phyloP scores from a whole-genome alignment of 1,140 invertebrate genomes.

The Drosophila pachea region DNA sequence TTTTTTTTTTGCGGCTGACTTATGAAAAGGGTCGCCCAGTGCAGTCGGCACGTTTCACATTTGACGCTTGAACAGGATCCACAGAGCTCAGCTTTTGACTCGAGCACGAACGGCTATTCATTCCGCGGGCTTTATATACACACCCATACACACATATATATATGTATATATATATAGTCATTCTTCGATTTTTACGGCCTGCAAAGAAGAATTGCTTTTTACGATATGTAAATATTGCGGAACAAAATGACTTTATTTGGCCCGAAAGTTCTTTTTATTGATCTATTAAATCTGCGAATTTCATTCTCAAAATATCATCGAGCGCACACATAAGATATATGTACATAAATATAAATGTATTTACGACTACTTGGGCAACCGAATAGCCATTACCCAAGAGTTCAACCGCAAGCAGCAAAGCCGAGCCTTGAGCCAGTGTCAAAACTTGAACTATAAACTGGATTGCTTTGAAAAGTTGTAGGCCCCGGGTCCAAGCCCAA shows the following conservation, averaged over 20 bases:
- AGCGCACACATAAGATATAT: conserved; percentile 22
- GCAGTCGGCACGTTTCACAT: conserved; percentile 64
- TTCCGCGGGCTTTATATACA: conserved; percentile 36
- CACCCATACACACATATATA: not conserved
- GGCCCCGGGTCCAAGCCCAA: conserved; percentile 3
- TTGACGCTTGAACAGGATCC: conserved; percentile 53
- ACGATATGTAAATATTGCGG: conserved; percentile 69
- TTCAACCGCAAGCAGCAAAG: conserved; percentile 12
- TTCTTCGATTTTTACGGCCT: conserved; percentile 6
- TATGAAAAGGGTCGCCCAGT: conserved; percentile 7
- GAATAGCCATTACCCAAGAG: conserved; percentile 18
- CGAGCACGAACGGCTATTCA: conserved; percentile 60
- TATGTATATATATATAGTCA: not conserved
- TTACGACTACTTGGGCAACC: conserved; percentile 26
- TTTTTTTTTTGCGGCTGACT: conserved; percentile 27
- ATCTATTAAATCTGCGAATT: conserved; percentile 53
- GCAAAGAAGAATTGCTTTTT: conserved; percentile 43
- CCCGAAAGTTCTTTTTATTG: conserved; percentile 49
- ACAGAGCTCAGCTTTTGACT: conserved; percentile 31
- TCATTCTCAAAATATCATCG: conserved; percentile 10
- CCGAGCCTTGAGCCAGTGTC: conserved; percentile 26
- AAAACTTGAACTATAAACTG: conserved; percentile 72
- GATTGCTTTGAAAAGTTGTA: conserved; percentile 46
- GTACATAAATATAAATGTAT: conserved; percentile 24
- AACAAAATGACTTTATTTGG: conserved; percentile 72